Conservation (phyloP, 2,888 invertebrate genomes). For the Drosophila paranaensis region DNA sequence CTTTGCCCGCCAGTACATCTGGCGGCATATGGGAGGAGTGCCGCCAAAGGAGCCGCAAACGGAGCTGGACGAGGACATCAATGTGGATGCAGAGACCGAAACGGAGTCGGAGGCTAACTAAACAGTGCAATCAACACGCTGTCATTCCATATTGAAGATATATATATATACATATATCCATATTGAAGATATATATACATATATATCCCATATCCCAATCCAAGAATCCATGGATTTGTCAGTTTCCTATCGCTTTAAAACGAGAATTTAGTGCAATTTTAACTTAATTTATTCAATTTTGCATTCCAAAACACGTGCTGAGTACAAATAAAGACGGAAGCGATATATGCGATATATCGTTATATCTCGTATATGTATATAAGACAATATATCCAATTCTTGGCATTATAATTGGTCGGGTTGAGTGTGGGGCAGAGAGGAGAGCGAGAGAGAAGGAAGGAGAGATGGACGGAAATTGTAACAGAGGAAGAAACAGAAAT, state of each 20-base stretch:
- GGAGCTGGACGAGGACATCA: conserved; percentile 89
- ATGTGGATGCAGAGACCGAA: conserved; percentile 89
- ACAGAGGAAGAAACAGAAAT: background rate
- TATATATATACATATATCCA: conserved; percentile 2
- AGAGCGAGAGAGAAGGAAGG: background rate
- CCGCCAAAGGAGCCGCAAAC: conserved; percentile 30
- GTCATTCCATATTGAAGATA: conserved; percentile 13
- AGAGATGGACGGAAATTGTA: background rate
- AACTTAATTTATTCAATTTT: conserved; percentile 70
- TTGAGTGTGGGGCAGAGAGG: background rate
- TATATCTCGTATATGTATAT: conserved; percentile 20
- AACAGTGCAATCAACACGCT: conserved; percentile 38
- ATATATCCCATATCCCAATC: conserved; percentile 3
- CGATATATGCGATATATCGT: conserved; percentile 37
- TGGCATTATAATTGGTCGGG: background rate
- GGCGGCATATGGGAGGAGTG: conserved; percentile 57
- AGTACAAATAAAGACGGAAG: conserved; percentile 71
- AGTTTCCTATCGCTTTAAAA: conserved; percentile 65
- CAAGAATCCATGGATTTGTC: conserved; percentile 18
- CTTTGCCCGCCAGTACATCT: conserved; percentile 81
- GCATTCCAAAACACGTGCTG: conserved; percentile 57
- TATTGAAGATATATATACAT: background rate
- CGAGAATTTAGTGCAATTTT: conserved; percentile 71
- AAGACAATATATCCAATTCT: conserved; percentile 5
- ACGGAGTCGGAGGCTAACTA: conserved; percentile 80